phyloP scores from a whole-genome alignment of 2,113 vertebrate species.

The Polypterus bichir region DNA sequence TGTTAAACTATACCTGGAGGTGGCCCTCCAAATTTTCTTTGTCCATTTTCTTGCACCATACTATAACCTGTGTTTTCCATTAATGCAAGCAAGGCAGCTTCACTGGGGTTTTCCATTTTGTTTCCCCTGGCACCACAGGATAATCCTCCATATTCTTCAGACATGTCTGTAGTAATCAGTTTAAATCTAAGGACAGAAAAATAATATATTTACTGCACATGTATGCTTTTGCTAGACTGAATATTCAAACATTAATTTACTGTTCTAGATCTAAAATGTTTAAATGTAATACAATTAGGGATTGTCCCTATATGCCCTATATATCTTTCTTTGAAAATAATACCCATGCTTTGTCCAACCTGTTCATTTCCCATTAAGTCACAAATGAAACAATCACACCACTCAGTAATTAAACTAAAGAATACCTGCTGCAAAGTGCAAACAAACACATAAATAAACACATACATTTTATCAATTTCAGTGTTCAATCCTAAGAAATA shows the following conservation, averaged over 20 bases:
- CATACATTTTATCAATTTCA: no score
- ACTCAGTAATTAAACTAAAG: no score
- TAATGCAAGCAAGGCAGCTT: conserved; percentile 65
- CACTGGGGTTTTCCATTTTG: conserved; percentile 42
- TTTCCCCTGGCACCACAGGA: conserved; percentile 35
- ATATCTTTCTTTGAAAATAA: no score
- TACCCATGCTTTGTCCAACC: no score
- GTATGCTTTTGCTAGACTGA: background rate
- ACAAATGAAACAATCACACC: no score
- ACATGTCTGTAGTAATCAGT: conserved; percentile 37
- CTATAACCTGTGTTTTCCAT: conserved; percentile 80
- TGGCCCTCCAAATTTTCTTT: conserved; percentile 89
- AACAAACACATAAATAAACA: no score
- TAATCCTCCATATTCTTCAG: conserved; percentile 30
- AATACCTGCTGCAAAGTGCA: no score
- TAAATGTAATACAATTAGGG: no score
- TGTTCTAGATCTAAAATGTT: background rate
- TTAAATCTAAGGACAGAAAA: conserved; percentile 31
- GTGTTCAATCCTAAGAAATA: no score
- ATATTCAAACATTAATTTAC: background rate
- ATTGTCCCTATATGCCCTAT: no score
- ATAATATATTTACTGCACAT: background rate
- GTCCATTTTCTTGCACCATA: conserved; percentile 91
- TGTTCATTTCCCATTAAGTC: no score
- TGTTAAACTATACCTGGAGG: conserved; percentile 61